Evolutionary conservation across 2,797 vertebrate species (phyloP), one percentile per base, ranked within the genome.

Genomic region (Enteromius treurensis): DNA sequence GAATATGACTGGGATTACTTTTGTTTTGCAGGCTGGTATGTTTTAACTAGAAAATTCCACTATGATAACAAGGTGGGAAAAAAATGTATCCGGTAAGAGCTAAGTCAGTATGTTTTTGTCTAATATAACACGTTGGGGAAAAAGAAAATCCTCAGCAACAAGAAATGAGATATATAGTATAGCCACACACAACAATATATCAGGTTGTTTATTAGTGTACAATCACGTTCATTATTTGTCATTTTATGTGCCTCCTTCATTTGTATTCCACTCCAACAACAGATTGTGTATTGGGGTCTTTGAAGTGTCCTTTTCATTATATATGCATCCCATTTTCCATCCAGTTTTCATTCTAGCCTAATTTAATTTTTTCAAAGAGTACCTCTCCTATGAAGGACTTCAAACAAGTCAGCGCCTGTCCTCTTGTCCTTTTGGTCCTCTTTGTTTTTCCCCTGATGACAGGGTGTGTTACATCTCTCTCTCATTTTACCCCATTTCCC

Each of bases 231-330:
- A 83, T 83, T 83, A 45, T 69, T 70, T 17, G 19, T 68, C 4
- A 62, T 32, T 77, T 70, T 14, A 47, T 77, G 19, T 69, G 11
- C 47, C 49, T 49, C 23, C 53, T 62, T 83, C 75, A 69, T 77
- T 83, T 83, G 37, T 37, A 53, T 83, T 69, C 49, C 40, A 62
- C 14, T 58, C 4, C 42, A 60, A 32, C 42, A 78, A 29, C 32
- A 76, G 8, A 74, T 42, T 81, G 34, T 68, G 45, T 75, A 51
- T 58, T 5, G 76, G 17, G 19, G 62, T 78, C 51, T 83, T 83
- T 78, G 81, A 83, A 78, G 81, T 75, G 19, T 70, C 75, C 19
- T 29, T 49, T 83, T 69, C 26, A 77, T 83, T 47, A 60, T 23
- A 78, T 49, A 40, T 78, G 75, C 80, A 32, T 55, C 42, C 14